phyloP scores from a whole-genome alignment of 1,140 invertebrate genomes.

The Drosophila suzukii region DNA sequence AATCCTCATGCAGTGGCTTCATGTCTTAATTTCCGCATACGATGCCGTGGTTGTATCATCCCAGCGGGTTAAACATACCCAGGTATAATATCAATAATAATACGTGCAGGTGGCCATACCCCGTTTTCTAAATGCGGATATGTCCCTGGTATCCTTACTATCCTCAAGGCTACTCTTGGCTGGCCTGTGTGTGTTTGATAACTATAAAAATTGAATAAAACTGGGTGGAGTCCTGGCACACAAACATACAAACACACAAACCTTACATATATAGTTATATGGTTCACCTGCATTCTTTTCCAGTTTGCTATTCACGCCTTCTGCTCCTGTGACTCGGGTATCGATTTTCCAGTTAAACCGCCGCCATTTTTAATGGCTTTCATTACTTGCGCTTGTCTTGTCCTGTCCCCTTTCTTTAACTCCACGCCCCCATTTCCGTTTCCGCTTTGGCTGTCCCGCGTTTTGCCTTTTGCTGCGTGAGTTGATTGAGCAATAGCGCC shows the following conservation, averaged over 20 bases:
- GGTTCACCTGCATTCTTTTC: slow-evolving; percentile 65
- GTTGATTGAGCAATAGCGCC: slow-evolving; percentile 63
- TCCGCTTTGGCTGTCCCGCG: slow-evolving; percentile 25
- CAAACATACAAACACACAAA: too few species aligned
- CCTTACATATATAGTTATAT: slow-evolving; percentile 8
- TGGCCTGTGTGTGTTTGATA: slow-evolving; percentile 32
- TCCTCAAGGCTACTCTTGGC: slow-evolving; percentile 16
- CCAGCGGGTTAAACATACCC: slow-evolving; percentile 23
- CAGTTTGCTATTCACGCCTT: slow-evolving; percentile 64
- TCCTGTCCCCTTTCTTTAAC: slow-evolving; percentile 18
- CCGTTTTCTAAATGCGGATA: slow-evolving; percentile 15
- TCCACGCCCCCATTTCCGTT: slow-evolving; percentile 9
- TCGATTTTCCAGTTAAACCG: slow-evolving; percentile 73
- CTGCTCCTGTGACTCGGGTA: slow-evolving; percentile 44
- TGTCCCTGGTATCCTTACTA: slow-evolving; percentile 19
- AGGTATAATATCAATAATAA: slow-evolving; percentile 46
- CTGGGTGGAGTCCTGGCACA: slow-evolving; percentile 47
- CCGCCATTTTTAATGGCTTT: slow-evolving; percentile 79
- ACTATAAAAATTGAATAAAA: slow-evolving; percentile 58
- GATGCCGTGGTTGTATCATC: slow-evolving; percentile 39
- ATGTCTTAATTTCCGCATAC: slow-evolving; percentile 35
- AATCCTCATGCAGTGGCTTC: slow-evolving; percentile 19
- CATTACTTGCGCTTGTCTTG: slow-evolving; percentile 67
- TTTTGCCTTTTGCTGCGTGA: slow-evolving; percentile 46
- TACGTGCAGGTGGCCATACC: slow-evolving; percentile 26